Evolutionary conservation across 2,797 vertebrate genomes (phyloP).

Genomic region (Esox lucius): DNA sequence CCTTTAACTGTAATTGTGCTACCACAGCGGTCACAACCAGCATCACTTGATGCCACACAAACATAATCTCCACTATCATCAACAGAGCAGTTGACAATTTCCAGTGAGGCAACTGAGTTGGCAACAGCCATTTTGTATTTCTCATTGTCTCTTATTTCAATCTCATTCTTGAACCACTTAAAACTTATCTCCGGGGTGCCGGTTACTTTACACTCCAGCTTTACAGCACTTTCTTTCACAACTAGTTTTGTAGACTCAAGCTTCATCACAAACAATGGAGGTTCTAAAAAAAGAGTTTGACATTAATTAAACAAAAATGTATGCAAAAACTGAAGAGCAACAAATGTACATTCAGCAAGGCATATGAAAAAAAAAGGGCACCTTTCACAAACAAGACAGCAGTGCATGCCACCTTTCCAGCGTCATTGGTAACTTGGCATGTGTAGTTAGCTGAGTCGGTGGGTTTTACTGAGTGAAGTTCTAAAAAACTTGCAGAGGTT

Average conservation of each 20-base stretch:
- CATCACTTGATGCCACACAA: slow-evolving; percentile 90
- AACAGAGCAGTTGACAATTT: slow-evolving; percentile 68
- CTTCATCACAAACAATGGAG: slow-evolving; percentile 87
- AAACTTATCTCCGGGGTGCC: slow-evolving; percentile 90
- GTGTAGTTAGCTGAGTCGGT: slow-evolving; percentile 87
- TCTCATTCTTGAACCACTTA: slow-evolving; percentile 91
- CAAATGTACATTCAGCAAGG: slow-evolving; percentile 12
- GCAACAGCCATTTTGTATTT: slow-evolving; percentile 77
- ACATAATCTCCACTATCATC: slow-evolving; percentile 91
- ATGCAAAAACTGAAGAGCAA: slow-evolving; percentile 28
- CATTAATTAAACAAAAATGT: slow-evolving; percentile 28
- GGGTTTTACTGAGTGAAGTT: slow-evolving; percentile 90
- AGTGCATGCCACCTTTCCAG: slow-evolving; percentile 86
- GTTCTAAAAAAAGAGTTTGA: slow-evolving; percentile 77
- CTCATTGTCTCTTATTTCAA: slow-evolving; percentile 80
- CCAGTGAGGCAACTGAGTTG: slow-evolving; percentile 79
- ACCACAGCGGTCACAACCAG: slow-evolving; percentile 89
- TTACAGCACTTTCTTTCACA: slow-evolving; percentile 78
- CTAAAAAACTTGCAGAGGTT: slow-evolving; percentile 84
- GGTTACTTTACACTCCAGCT: slow-evolving; percentile 86
- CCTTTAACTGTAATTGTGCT: slow-evolving; percentile 92
- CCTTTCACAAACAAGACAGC: slow-evolving; percentile 95
- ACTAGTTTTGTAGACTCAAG: slow-evolving; percentile 84
- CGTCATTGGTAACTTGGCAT: slow-evolving; percentile 91
- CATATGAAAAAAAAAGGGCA: slow-evolving; percentile 65